Evolutionary conservation across 2,888 invertebrate species (phyloP).

Genomic region (Pyrocoelia pectoralis): DNA sequence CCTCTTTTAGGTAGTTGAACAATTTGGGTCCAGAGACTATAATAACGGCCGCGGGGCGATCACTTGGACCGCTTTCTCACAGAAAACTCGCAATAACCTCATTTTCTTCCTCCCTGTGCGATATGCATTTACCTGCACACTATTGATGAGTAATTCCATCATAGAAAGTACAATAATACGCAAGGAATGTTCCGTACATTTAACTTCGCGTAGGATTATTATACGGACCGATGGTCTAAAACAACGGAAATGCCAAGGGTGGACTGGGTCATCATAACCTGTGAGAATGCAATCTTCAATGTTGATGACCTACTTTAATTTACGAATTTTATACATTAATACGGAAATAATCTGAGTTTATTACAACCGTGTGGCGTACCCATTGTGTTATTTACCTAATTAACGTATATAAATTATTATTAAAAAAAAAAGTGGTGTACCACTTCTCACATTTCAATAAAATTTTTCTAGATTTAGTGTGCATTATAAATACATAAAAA

Average conservation of each 20-base stretch:
- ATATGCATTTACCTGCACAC: slow-evolving; percentile 36
- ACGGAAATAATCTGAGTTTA: background rate
- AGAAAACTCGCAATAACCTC: slow-evolving; percentile 57
- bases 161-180: slow-evolving; percentile 21
- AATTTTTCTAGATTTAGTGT: background rate
- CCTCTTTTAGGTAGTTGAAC: slow-evolving; percentile 52
- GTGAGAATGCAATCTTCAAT: slow-evolving; percentile 25
- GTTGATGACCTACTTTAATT: slow-evolving; percentile 23
- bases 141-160: slow-evolving; percentile 18
- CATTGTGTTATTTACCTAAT: slow-evolving; percentile 5
- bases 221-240: background rate
- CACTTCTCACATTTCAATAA: slow-evolving; percentile 19
- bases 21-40: slow-evolving; percentile 60
- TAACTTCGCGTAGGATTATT: slow-evolving; percentile 17
- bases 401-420: slow-evolving; percentile 5
- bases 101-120: slow-evolving; percentile 44
- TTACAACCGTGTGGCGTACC: background rate
- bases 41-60: slow-evolving; percentile 59
- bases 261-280: slow-evolving; percentile 28
- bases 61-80: slow-evolving; percentile 62
- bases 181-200: slow-evolving; percentile 10
- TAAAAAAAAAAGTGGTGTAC: slow-evolving; percentile 9
- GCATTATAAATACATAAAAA: background rate
- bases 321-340: slow-evolving; percentile 2
- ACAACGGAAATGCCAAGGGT: slow-evolving; percentile 32